phyloP scores from a whole-genome alignment of 2,888 invertebrate genomes.

The Emesis furor region DNA sequence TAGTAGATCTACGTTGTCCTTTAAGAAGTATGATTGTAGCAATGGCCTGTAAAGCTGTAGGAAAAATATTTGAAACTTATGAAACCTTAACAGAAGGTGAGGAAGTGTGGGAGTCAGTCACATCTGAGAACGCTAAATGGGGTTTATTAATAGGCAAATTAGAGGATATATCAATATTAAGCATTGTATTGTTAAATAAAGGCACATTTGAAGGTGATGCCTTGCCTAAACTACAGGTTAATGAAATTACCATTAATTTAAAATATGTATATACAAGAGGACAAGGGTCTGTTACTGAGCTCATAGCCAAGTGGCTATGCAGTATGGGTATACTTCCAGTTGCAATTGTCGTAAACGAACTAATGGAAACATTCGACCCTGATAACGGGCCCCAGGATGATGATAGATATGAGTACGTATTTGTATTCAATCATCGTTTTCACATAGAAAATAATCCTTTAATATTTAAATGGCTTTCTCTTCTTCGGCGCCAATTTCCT shows the following conservation, averaged over 20 bases:
- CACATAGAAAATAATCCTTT: constrained; percentile 86
- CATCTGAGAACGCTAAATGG: constrained; percentile 97
- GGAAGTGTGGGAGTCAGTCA: constrained; percentile 96
- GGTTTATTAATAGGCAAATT: constrained; percentile 97
- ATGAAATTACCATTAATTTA: constrained; percentile 93
- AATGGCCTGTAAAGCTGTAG: constrained; percentile 96
- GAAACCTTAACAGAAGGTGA: constrained; percentile 86
- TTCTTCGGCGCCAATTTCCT: constrained; percentile 96
- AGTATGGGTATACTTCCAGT: constrained; percentile 94
- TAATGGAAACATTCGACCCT: constrained; percentile 78
- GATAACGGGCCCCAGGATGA: constrained; percentile 78
- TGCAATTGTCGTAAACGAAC: constrained; percentile 91
- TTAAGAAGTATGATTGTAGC: constrained; percentile 96
- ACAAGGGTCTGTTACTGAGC: constrained; percentile 97
- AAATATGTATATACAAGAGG: constrained; percentile 93
- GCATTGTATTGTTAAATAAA: constrained; percentile 93
- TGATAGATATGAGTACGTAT: constrained; percentile 81
- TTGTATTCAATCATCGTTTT: constrained; percentile 84
- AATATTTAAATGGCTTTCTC: constrained; percentile 93
- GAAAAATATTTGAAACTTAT: constrained; percentile 87
- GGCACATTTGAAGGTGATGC: constrained; percentile 84
- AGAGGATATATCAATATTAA: constrained; percentile 96
- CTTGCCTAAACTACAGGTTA: constrained; percentile 91
- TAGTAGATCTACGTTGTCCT: constrained; percentile 95
- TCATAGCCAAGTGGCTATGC: constrained; percentile 97